Evolutionary conservation across 92 coral and sea anemone genomes (phyloP).

Genomic region (Metridium senile): DNA sequence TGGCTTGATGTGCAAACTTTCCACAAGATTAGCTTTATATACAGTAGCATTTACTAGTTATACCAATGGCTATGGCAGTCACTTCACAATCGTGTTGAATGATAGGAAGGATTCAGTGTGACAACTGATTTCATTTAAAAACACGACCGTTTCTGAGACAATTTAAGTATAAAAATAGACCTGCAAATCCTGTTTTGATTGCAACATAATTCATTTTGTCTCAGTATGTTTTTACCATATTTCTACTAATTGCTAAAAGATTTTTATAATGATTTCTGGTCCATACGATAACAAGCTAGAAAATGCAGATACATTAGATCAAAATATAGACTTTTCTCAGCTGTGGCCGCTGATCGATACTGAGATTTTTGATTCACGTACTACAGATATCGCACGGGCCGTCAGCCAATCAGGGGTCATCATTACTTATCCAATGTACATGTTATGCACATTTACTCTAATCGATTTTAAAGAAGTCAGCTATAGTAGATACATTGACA

Average conservation of each 20-base stretch:
- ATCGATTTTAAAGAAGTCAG: background rate
- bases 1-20: background rate
- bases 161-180: too few relatives aligned
- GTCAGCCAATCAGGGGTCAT: slow-evolving; percentile 6
- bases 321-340: background rate
- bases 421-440: background rate
- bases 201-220: too few relatives aligned
- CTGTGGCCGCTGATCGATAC: slow-evolving; percentile 3
- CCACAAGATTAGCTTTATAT: too few relatives aligned
- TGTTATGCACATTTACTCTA: background rate
- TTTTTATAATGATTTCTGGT: background rate
- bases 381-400: background rate
- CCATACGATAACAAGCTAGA: background rate
- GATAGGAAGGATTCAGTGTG: too few relatives aligned
- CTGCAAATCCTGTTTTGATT: too few relatives aligned
- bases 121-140: too few relatives aligned
- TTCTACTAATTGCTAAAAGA: background rate
- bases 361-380: background rate
- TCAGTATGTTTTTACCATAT: too few relatives aligned
- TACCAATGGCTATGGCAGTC: too few relatives aligned
- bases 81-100: too few relatives aligned
- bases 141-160: too few relatives aligned
- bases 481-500: background rate
- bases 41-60: too few relatives aligned
- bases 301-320: background rate